Base-by-base conservation (phyloP, 2,888 invertebrate species). In the Epinotia bilunana region DNA sequence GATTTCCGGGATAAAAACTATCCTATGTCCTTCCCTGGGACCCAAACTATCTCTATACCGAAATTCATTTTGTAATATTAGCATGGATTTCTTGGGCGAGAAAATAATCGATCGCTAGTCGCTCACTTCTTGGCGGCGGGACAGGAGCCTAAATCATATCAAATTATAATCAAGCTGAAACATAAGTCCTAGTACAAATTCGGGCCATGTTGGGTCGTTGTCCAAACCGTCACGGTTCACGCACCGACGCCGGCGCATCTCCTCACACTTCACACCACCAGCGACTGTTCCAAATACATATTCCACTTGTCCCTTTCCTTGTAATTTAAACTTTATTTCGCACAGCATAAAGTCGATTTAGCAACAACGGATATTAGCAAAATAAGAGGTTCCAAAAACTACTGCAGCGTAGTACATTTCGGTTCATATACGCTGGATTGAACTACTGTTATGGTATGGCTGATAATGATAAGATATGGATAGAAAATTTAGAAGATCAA, bases 151-250 rank as follows among this genome's bases (percentile, higher is more conserved):
- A 53, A 23, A 23, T n/a, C 61, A 20, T 57, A 46, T 60, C 23
- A 60, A 20, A 60, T 60, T 58, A 9, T 58, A 58, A 58, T 58
- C 43, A 58, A 69, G 60, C 46, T n/a, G 7, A 23, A 69, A 69
- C 57, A 68, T 58, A 58, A 58, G 55, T 62, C 67, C 57, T 67
- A 72, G 72, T 63, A n/a, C 73, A 46, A 63, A 63, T 71, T 75
- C 61, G 55, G 75, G 67, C 43, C 39, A 20, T n/a, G 28, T 33
- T 71, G 77, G 81, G 82, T 82, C 82, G 79, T 77, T 79, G 82
- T 80, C 77, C 81, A 80, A 72, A 49, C 72, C 77, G 83, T 83
- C 80, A 82, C 80, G 82, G 82, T 82, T 81, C 80, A 82, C 80
- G 81, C 80, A 79, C 78, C 80, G 78, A 5, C 70, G 74, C 74